Conservation (phyloP, 2,113 vertebrate species). For the Dasyurus viverrinus region DNA sequence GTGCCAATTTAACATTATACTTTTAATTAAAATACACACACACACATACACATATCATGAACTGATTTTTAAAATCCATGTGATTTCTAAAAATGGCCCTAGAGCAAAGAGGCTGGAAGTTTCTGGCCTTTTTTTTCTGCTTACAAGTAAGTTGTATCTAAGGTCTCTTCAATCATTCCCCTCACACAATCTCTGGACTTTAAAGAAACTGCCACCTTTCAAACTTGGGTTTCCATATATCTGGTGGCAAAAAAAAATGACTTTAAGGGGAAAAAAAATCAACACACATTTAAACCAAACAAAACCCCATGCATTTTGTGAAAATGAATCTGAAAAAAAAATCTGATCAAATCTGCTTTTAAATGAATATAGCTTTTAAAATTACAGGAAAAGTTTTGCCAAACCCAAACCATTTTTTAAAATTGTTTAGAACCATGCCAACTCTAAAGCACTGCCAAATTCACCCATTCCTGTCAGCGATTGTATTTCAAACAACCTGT, state of each 20-base stretch:
- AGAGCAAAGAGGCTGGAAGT: conserved; percentile 3
- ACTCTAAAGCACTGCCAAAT: conserved; percentile 53
- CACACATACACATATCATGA: not conserved
- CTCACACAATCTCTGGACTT: not conserved
- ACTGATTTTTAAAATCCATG: conserved; percentile 12
- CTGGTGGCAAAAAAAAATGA: conserved; percentile 15
- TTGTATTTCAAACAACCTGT: conserved; percentile 31
- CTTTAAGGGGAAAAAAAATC: not conserved
- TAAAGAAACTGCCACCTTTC: not conserved
- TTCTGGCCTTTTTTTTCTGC: not conserved
- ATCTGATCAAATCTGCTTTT: conserved; percentile 44
- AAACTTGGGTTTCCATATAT: conserved; percentile 35
- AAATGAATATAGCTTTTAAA: conserved; percentile 49
- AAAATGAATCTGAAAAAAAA: conserved; percentile 8
- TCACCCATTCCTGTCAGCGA: conserved; percentile 54
- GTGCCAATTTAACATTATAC: conserved; percentile 69
- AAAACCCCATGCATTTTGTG: not conserved
- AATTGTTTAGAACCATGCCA: conserved; percentile 50
- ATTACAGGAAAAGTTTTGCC: conserved; percentile 60
- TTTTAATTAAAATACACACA: conserved; percentile 50
- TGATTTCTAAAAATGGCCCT: conserved; percentile 30
- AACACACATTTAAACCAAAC: conserved; percentile 34
- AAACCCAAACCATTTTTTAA: conserved; percentile 60
- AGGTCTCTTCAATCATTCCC: not conserved
- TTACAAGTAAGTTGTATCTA: not conserved